Base-by-base conservation (phyloP, 1,140 invertebrate species). In the Ceratoteleas bidentatus region DNA sequence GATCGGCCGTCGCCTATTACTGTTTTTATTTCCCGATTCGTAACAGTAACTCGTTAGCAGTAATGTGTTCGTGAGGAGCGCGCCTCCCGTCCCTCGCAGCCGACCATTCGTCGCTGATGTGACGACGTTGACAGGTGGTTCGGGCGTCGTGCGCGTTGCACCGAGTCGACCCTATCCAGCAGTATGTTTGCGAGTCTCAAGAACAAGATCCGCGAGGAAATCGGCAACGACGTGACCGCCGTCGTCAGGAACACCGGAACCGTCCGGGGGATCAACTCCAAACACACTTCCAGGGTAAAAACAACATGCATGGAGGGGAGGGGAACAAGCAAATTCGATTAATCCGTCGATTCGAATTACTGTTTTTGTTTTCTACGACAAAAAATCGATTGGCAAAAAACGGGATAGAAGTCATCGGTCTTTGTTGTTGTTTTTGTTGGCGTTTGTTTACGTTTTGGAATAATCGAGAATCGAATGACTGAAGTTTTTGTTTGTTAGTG, bases 151-250 rank as follows among this genome's bases (percentile, higher is more conserved):
- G 38, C 13, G 32, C 10, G 6, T 10, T 7, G 14, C 16, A n/a
- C n/a, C n/a, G n/a, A n/a, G n/a, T n/a, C n/a, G n/a, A n/a, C 57
- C n/a, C 15, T 52, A 50, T 56, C 14, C 54, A 58, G 9, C 81
- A 85, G 33, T 58, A 95, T 95, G 94, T 94, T 95, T 85, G 91
- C 93, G 10, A 93, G 93, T 75, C 86, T 95, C 81, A 95, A 95
- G 86, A 95, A 95, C 86, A 95, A 95, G 90, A 95, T 95, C 84
- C 93, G 93, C 66, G 94, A 95, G 86, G 95, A 95, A 90, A 95
- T 95, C 33, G 95, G 95, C 50, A 94, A 92, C 86, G 94, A 95
- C 86, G 90, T 95, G 45, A 93, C 89, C 1, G 83, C 90, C 7
- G 91, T 93, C n/a, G 86, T 89, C 45, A 91, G 91, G 87, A 92